Evolutionary conservation across 2,888 invertebrate genomes (phyloP), one percentile per base, ranked within the genome.

Genomic region (Crocallis elinguaria): DNA sequence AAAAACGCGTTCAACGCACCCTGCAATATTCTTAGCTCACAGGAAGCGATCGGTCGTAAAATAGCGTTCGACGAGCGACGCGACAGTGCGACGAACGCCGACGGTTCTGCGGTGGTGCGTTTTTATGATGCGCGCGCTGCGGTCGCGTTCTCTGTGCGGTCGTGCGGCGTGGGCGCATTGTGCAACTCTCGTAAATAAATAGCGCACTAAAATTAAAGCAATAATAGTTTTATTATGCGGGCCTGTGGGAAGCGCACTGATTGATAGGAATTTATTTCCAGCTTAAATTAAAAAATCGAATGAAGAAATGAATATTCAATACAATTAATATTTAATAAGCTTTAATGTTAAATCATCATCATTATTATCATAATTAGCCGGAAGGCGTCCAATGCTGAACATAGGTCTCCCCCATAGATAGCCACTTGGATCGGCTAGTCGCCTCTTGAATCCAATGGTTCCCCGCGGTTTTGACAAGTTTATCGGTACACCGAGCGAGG

Each of bases 31-130:
- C 63, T 61, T 61, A 61, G 66, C 69, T 51, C 67, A 68, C 78
- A 78, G 78, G 79, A 79, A 77, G 75, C 75, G 69, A 76, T 70
- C 66, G 69, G 30, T 78, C 77, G 74, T 79, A 76, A 78, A 78
- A 67, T 67, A 67, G 66, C 65, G 66, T 73, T 71, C 68, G 75
- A 68, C 45, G 54, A 51, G 48, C 59, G 56, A 60, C 59, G n/a
- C n/a, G n/a, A n/a, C n/a, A n/a, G n/a, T n/a, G n/a, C n/a, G n/a
- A n/a, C n/a, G n/a, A n/a, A 49, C 35, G 36, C 60, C 66, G 64
- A 65, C 61, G 56, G 57, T 60, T 64, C 64, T 66, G 19, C 19
- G 6, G n/a, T n/a, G 66, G 63, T 49, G 70, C 68, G 65, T 57
- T 69, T 75, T 74, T 67, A 75, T 66, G 72, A 71, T 59, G 62